A percentile compares a stretch with the other conserved stretches of the same genome.
Evolutionary conservation across 1,140 invertebrate genomes (phyloP).

Genomic region (Mya arenaria): DNA sequence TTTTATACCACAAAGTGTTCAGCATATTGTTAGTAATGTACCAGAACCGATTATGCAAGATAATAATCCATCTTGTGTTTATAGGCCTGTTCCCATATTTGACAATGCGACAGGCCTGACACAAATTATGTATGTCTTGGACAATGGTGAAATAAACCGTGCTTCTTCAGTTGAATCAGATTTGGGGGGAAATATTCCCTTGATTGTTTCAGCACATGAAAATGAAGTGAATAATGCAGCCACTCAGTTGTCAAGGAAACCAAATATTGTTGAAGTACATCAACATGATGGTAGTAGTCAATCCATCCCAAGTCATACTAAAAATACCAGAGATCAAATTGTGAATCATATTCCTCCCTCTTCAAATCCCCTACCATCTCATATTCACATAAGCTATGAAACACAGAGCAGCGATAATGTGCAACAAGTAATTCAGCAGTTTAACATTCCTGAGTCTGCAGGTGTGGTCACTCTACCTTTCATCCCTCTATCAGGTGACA

Average conservation of each 20-base stretch:
- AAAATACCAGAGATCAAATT: neutral
- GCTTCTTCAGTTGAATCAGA: too few relatives aligned
- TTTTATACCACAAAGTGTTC: too few relatives aligned
- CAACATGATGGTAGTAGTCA: neutral
- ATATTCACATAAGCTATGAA: constrained; percentile 25
- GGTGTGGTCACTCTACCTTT: constrained; percentile 19
- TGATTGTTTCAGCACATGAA: neutral
- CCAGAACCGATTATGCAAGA: neutral
- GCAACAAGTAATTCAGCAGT: neutral
- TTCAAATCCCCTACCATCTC: neutral
- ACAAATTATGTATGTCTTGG: neutral
- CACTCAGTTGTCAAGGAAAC: neutral
- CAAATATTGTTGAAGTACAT: neutral
- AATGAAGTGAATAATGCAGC: neutral
- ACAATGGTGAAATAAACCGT: neutral
- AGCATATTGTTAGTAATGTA: too few relatives aligned
- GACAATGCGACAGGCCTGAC: neutral
- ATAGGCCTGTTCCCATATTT: neutral
- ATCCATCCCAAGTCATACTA: neutral
- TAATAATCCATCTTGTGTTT: neutral
- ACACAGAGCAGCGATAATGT: neutral
- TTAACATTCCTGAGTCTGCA: neutral
- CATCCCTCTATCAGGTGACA: neutral
- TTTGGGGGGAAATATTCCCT: neutral
- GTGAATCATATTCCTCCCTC: neutral